Evolutionary conservation across 2,113 vertebrate species (phyloP), one percentile per base, ranked within the genome.

Genomic region (Chelonoidis abingdonii): DNA sequence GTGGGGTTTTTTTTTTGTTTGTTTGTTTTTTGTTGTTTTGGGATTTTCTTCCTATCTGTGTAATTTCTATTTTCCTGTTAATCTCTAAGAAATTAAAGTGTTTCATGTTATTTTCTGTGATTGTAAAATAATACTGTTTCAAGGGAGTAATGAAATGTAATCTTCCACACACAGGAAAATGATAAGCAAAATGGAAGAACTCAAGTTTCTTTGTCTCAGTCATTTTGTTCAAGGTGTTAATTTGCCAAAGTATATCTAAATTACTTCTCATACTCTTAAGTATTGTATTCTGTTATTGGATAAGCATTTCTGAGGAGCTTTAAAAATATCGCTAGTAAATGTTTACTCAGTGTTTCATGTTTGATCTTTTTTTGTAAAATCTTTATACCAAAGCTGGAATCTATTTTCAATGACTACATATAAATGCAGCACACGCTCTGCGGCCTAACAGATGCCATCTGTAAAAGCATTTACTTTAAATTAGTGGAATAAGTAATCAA

Each of bases 401-500:
- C 98, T 98, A 98, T 98, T 98, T 98, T 97, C 98, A 98, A 88
- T 97, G 97, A 97, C 97, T 98, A 88, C 98, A 98, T 98, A 98
- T 97, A 98, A 98, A 98, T 98, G 98, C 98, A 97, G 95, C 89
- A 95, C 98, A 98, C 97, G 98, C 98, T 98, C 98, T 95, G 94
- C 65, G 78, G 98, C 97, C 98, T 98, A 98, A 98, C 98, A 98
- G 98, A 98, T 98, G 98, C 98, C 98, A 98, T 99, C 98, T 99
- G 98, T 98, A 98, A 98, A 98, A 99, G 98, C 98, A 98, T 98
- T 98, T 98, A 98, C 98, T 98, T 98, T 98, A 98, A 99, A 98
- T 99, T 99, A 98, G 98, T 98, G 98, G 98, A 98, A 98, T 98
- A 99, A 98, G 98, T 98, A 98, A 98, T 99, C 98, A 98, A 98